phyloP scores from a whole-genome alignment of 2,113 vertebrate genomes.

The Gadus chalcogrammus region DNA sequence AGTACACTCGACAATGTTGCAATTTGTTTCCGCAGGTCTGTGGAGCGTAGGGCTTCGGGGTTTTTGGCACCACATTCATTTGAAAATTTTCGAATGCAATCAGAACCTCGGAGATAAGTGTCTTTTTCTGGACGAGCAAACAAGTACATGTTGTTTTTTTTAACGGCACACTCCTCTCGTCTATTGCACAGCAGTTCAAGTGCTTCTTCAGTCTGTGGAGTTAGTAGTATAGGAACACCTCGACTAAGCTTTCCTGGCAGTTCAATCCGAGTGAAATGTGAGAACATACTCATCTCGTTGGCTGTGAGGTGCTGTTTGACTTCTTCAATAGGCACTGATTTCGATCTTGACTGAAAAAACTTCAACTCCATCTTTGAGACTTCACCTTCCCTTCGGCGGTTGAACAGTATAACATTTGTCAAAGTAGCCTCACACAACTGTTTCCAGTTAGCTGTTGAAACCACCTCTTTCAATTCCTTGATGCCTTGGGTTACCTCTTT shows the following conservation, averaged over 20 bases:
- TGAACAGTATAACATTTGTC: not conserved
- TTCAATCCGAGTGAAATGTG: not conserved
- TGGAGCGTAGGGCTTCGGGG: conserved; percentile 1
- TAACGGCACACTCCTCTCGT: conserved; percentile 8
- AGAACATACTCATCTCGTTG: not conserved
- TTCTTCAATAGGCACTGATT: not conserved
- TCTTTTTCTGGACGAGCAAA: conserved; percentile 8
- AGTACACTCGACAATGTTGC: conserved; percentile 17
- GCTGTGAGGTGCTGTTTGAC: not conserved
- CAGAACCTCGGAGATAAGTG: conserved; percentile 3
- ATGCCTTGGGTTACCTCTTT: not conserved
- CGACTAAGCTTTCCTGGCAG: not conserved
- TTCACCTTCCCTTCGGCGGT: not conserved
- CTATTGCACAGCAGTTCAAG: not conserved
- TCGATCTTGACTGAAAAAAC: not conserved
- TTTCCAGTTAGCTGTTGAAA: not conserved
- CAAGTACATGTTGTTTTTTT: conserved; percentile 5
- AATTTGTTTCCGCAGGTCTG: conserved; percentile 7
- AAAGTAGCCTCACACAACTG: not conserved
- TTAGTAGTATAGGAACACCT: not conserved
- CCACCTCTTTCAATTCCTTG: not conserved
- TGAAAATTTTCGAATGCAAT: conserved; percentile 5
- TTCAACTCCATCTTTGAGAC: not conserved
- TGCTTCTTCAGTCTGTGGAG: not conserved
- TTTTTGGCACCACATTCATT: conserved; percentile 13